Conservation (phyloP, 2,888 invertebrate genomes). For the Rhamnusium bicolor region DNA sequence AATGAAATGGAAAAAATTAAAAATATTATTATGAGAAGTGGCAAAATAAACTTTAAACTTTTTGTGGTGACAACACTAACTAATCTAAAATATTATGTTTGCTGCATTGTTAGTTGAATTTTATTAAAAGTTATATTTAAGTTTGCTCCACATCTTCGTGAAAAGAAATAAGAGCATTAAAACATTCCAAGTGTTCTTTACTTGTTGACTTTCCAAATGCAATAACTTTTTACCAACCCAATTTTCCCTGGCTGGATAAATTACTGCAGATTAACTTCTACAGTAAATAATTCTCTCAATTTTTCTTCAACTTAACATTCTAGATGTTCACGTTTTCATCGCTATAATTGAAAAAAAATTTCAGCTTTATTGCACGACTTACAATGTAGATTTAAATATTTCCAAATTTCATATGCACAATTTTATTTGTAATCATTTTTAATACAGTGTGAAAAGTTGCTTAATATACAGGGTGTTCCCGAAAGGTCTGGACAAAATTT, state of each 20-base stretch:
- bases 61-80: background rate
- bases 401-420: too few species aligned
- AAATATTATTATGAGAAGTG: background rate
- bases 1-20: too few species aligned
- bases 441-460: too few species aligned
- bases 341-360: background rate
- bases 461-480: too few species aligned
- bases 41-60: background rate
- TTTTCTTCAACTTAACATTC: background rate
- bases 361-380: background rate
- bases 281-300: background rate
- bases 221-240: background rate
- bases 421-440: too few species aligned
- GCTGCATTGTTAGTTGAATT: background rate
- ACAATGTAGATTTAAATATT: background rate
- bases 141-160: background rate
- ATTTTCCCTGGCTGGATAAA: background rate
- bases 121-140: background rate
- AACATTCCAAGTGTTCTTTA: background rate
- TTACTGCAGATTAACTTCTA: background rate
- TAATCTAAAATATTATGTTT: background rate
- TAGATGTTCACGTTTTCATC: background rate
- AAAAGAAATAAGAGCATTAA: background rate
- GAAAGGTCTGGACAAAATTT: too few species aligned
- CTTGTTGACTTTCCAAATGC: slow-evolving; percentile 2